Conservation (phyloP, 2,797 vertebrate genomes). For the Falco cherrug region DNA sequence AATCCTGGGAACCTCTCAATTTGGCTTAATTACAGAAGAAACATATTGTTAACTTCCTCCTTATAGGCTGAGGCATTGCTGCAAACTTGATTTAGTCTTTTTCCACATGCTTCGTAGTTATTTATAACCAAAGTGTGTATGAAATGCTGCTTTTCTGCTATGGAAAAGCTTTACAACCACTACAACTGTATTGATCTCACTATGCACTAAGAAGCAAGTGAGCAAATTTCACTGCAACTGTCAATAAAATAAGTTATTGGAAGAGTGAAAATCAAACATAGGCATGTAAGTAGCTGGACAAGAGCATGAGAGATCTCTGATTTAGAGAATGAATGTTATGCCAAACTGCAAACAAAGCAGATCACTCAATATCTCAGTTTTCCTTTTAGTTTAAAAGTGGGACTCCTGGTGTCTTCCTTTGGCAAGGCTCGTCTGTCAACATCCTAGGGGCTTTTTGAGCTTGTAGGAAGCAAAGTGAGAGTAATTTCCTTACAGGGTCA, state of each 20-base stretch:
- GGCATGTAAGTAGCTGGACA: not conserved
- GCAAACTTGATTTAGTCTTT: not conserved
- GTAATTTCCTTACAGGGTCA: not conserved
- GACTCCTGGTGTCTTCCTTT: not conserved
- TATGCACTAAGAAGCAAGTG: not conserved
- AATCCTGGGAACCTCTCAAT: not conserved
- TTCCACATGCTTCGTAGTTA: not conserved
- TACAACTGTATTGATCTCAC: not conserved
- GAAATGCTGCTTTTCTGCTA: not conserved
- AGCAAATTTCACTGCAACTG: not conserved
- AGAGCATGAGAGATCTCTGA: not conserved
- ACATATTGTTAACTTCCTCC: not conserved
- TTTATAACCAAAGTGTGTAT: not conserved
- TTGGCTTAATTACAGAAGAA: conserved; percentile 9
- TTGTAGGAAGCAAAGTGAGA: not conserved
- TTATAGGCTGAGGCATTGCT: not conserved
- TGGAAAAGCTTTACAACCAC: not conserved
- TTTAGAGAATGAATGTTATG: not conserved
- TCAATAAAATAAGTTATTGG: not conserved
- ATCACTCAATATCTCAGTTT: not conserved
- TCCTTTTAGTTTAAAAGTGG: not conserved
- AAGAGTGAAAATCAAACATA: not conserved
- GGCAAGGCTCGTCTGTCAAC: not conserved
- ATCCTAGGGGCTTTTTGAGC: not conserved
- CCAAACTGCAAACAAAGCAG: not conserved